Base-by-base conservation (phyloP, 2,113 vertebrate species). In the Nestor notabilis region DNA sequence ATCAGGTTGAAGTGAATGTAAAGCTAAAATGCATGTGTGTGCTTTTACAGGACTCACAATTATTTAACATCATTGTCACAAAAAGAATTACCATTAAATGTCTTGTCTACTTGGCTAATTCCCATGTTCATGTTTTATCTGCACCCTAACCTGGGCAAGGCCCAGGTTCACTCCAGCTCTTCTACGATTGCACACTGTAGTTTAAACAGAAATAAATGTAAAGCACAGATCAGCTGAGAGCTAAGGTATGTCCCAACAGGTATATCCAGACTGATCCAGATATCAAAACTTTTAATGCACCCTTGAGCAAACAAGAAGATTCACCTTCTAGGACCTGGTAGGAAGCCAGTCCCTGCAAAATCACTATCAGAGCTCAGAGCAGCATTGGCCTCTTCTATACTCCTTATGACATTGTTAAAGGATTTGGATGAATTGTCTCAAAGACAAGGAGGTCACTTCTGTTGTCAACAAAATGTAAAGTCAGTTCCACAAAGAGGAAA, bases 391-490 rank as follows among this genome's bases (percentile, higher is more conserved):
- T 75, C 31, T 87, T 60, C 29, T 72, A 20, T 6, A 17, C 3
- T 56, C 7, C 44, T 14, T 39, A 24, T 1, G 1, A n/a, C 7
- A 31, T 21, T 33, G 20, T 64, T 64, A n/a, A 9, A 76, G 7
- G 4, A 21, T 82, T 88, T 68, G 52, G 31, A 31, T 0, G 1
- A 27, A 10, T 13, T 85, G 11, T 23, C 61, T 88, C 61, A 76
- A 68, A 89, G 33, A 46, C 18, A 50, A 70, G 7, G 4, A 72
- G 50, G 47, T 63, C 12, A 18, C 7, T 50, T 13, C 4, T 55
- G 5, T 8, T 64, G 17, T 21, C 0, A 0, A 53, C 4, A 29
- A 80, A 86, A 53, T 9, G 3, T 13, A n/a, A 10, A 46, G 24
- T 66, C 21, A 35, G 10, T 55, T 80, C 50, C 39, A 76, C 35